Conservation (phyloP, 2,797 vertebrate genomes). For the Typhlichthys eigenmanni region DNA sequence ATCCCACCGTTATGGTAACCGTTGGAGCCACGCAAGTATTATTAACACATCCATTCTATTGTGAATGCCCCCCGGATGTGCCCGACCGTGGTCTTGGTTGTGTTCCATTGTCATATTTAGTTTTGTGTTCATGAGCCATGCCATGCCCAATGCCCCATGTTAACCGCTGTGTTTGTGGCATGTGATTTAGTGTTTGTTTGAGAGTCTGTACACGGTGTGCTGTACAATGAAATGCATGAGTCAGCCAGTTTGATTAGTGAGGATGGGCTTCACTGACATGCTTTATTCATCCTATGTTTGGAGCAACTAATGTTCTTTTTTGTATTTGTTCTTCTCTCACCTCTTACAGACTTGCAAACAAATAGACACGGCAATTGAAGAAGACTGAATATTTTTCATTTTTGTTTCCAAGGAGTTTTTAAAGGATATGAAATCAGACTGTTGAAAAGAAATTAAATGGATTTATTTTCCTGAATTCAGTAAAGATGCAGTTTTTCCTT, state of each 20-base stretch:
- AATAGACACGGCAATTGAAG: constrained; percentile 55
- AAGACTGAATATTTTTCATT: constrained; percentile 51
- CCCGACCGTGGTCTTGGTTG: constrained; percentile 36
- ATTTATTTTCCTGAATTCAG: constrained; percentile 46
- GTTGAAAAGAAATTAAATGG: constrained; percentile 28
- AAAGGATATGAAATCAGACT: constrained; percentile 49
- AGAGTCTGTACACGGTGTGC: background rate
- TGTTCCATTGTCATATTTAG: constrained; percentile 31
- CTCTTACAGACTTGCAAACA: constrained; percentile 68
- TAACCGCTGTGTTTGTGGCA: constrained; percentile 1
- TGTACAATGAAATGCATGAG: constrained; percentile 56
- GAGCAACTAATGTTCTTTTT: constrained; percentile 2
- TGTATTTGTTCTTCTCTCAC: constrained; percentile 1
- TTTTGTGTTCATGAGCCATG: constrained; percentile 30
- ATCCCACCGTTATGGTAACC: constrained; percentile 42
- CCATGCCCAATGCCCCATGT: constrained; percentile 21
- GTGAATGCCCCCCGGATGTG: constrained; percentile 16
- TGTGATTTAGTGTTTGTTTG: constrained; percentile 30
- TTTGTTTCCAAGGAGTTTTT: constrained; percentile 57
- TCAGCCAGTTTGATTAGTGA: background rate
- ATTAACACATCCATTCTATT: constrained; percentile 35
- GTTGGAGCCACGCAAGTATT: constrained; percentile 24
- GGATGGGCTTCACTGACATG: background rate
- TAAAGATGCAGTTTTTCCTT: constrained; percentile 50
- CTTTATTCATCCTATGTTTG: background rate